Conservation (phyloP, 2,797 vertebrate genomes). For the Tapirus indicus region DNA sequence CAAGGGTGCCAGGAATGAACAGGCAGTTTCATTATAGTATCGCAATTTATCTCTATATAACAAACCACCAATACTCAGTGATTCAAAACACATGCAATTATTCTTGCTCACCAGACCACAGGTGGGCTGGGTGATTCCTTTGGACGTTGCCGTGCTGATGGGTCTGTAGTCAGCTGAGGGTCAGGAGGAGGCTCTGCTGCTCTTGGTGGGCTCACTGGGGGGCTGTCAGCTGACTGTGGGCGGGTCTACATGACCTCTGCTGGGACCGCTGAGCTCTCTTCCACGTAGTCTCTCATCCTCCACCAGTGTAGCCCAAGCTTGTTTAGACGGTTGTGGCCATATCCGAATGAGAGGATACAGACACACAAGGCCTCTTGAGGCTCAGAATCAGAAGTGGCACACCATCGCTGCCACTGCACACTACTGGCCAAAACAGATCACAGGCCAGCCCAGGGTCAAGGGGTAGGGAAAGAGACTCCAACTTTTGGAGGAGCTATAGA, state of each 20-base stretch:
- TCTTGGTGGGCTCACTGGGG: not conserved
- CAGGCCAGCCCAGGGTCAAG: not conserved
- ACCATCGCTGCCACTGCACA: fast-evolving
- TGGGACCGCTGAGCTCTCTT: not conserved
- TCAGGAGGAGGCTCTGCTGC: not conserved
- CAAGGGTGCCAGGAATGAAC: not conserved
- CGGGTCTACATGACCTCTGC: not conserved
- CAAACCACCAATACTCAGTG: not conserved
- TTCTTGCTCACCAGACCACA: not conserved
- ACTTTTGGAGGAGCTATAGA: not conserved
- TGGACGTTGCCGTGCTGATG: not conserved
- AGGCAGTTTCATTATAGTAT: not conserved
- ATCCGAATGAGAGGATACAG: not conserved
- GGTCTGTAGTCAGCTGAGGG: not conserved
- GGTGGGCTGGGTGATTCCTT: not conserved
- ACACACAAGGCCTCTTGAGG: not conserved
- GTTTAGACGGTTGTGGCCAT: not conserved
- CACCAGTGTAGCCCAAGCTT: not conserved
- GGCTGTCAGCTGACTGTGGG: too few relatives aligned
- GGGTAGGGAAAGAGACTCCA: not conserved
- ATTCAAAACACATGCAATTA: not conserved
- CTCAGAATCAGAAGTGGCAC: not conserved
- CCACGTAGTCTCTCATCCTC: not conserved
- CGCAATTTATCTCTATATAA: not conserved
- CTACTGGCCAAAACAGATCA: fast-evolving